These are phyloP conservation scores for Drosophila kambysellisi DNA, from an alignment of 2,888 invertebrate genomes.

Conservation along the genomic window DNA sequence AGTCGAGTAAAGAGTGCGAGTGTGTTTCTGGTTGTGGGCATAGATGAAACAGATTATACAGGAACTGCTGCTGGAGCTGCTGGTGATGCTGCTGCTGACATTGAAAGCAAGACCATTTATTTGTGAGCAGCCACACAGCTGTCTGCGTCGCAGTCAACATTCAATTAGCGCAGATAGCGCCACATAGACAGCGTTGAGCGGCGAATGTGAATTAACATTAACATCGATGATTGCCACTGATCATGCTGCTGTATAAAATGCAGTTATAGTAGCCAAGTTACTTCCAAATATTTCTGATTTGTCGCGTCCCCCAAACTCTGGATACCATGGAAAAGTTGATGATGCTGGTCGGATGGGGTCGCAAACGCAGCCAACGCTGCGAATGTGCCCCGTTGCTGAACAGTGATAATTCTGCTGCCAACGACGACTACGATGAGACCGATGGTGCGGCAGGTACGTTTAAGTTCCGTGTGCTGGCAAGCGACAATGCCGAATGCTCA, in stretches of 20 bases:
- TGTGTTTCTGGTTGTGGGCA: slow-evolving; percentile 1
- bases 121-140: slow-evolving; percentile 1
- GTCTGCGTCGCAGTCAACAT: slow-evolving; percentile 32
- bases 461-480: not conserved
- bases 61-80: not conserved
- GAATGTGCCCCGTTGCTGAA: slow-evolving; percentile 54
- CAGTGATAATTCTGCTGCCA: slow-evolving; percentile 42
- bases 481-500: slow-evolving; percentile 6
- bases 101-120: slow-evolving; percentile 18
- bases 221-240: not conserved
- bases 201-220: slow-evolving; percentile 24
- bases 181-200: slow-evolving; percentile 39
- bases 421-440: slow-evolving; percentile 2
- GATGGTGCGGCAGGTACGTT: slow-evolving; percentile 39
- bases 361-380: slow-evolving; percentile 34
- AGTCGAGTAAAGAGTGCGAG: slow-evolving; percentile 6
- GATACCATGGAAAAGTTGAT: slow-evolving; percentile 39
- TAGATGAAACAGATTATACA: not conserved
- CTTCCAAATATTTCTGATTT: slow-evolving; percentile 8
- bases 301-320: not conserved
- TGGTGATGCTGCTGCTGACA: slow-evolving; percentile 2
- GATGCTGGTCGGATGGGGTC: slow-evolving; percentile 22
- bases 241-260: slow-evolving; percentile 27
- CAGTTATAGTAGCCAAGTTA: slow-evolving; percentile 16
- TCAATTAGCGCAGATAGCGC: slow-evolving; percentile 50